These are phyloP conservation scores for Nymphalis urticae DNA, from an alignment of 2,888 invertebrate genomes.

Conservation along the genomic window DNA sequence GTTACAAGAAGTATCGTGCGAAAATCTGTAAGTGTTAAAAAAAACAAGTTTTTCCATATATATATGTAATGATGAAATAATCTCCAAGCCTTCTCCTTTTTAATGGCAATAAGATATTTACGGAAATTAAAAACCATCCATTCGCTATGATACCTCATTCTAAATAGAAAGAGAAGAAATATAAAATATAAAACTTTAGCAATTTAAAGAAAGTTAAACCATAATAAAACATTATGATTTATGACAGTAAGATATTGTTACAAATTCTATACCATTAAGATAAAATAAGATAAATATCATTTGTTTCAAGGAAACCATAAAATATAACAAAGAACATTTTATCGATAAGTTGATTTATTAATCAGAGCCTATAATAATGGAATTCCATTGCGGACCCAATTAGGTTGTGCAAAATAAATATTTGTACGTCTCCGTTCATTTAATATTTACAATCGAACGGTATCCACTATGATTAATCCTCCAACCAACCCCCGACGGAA, in stretches of 20 bases:
- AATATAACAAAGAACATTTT: slow-evolving; percentile 18
- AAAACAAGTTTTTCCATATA: no score
- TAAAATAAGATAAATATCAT: slow-evolving; percentile 4
- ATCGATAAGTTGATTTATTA: slow-evolving; percentile 29
- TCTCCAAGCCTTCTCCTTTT: no score
- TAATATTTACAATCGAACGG: slow-evolving; percentile 22
- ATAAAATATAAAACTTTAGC: neutral
- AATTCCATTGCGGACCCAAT: slow-evolving; percentile 26
- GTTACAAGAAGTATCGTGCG: no score
- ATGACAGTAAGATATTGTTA: neutral
- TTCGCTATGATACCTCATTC: no score
- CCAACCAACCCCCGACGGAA: no score
- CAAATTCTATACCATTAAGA: neutral
- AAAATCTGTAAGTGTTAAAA: no score
- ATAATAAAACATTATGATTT: neutral
- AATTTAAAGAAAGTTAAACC: no score
- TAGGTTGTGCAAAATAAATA: slow-evolving; percentile 25
- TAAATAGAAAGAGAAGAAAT: no score
- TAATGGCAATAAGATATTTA: no score
- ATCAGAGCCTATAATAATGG: slow-evolving; percentile 24
- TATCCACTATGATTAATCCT: neutral
- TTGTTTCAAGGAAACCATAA: slow-evolving; percentile 3
- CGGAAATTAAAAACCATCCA: no score
- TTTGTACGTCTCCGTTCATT: slow-evolving; percentile 23
- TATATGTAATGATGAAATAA: no score